phyloP scores from a whole-genome alignment of 2,113 vertebrate species.

The Vicugna pacos region DNA sequence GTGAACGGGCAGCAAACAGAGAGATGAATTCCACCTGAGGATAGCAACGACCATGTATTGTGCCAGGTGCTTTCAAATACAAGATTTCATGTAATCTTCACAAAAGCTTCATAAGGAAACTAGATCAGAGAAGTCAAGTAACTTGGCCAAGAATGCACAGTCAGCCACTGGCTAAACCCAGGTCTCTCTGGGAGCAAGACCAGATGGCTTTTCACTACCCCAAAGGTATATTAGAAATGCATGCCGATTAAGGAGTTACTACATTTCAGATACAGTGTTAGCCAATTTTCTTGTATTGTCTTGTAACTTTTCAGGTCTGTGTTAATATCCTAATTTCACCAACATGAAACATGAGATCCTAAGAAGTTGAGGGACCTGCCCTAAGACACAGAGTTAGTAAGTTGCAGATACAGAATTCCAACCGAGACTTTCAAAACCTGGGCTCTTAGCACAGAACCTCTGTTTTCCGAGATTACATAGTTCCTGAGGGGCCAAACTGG shows the following conservation, averaged over 20 bases:
- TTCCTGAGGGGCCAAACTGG: background rate
- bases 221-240: background rate
- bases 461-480: background rate
- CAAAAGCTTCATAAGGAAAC: background rate
- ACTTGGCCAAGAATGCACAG: background rate
- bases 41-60: background rate
- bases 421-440: background rate
- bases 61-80: background rate
- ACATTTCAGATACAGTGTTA: background rate
- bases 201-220: background rate
- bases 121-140: background rate
- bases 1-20: background rate
- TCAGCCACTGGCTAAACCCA: background rate
- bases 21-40: background rate
- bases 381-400: background rate
- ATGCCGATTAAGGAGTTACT: background rate
- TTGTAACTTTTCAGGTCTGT: background rate
- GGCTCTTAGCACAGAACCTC: background rate
- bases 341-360: background rate
- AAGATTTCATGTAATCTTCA: conserved; percentile 8
- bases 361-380: background rate
- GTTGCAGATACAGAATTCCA: background rate
- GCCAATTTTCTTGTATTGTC: background rate
- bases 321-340: conserved; percentile 5
- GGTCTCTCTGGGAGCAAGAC: background rate